Percentiles rank a stretch among this genome's conserved stretches.
phyloP scores from a whole-genome alignment of 2,797 vertebrate genomes.

The Pseudochaenichthys georgianus region DNA sequence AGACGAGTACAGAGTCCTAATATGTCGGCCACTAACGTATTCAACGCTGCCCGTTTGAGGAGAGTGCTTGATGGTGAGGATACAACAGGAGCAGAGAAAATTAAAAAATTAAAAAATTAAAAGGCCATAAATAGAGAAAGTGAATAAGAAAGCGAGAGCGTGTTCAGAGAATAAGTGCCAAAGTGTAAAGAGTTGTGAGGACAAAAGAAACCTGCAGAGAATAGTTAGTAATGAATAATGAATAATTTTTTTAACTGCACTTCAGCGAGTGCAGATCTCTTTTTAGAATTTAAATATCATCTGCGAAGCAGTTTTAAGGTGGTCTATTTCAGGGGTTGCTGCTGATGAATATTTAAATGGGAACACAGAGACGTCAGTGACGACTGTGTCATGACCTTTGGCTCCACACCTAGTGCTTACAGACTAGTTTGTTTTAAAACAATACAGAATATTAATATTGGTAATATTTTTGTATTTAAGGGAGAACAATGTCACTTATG shows the following conservation, averaged over 20 bases:
- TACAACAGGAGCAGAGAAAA: conserved; percentile 5
- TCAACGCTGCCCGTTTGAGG: conserved; percentile 16
- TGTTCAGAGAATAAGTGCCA: conserved; percentile 15
- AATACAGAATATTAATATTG: conserved; percentile 17
- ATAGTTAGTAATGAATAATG: conserved; percentile 67
- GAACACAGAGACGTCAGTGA: conserved; percentile 32
- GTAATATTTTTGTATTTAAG: conserved; percentile 4
- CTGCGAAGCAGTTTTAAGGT: conserved; percentile 56
- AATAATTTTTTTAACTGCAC: conserved; percentile 61
- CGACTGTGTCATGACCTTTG: conserved; percentile 56
- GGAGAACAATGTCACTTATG: not conserved
- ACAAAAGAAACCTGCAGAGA: conserved; percentile 64
- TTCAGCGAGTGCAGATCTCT: conserved; percentile 59
- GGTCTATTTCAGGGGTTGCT: conserved; percentile 56
- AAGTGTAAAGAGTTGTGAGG: conserved; percentile 35
- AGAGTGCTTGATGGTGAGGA: not conserved
- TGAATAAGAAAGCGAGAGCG: not conserved
- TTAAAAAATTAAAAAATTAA: not conserved
- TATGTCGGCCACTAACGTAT: conserved; percentile 29
- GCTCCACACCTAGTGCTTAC: conserved; percentile 22
- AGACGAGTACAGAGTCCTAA: conserved; percentile 46
- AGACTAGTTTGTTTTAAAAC: not conserved
- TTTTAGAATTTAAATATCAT: conserved; percentile 71
- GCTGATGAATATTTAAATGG: conserved; percentile 66
- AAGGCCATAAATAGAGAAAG: conserved; percentile 6